Percentiles rank a stretch among this genome's conserved stretches.
phyloP scores from a whole-genome alignment of 2,888 invertebrate species.

The Mylabris sibirica region DNA sequence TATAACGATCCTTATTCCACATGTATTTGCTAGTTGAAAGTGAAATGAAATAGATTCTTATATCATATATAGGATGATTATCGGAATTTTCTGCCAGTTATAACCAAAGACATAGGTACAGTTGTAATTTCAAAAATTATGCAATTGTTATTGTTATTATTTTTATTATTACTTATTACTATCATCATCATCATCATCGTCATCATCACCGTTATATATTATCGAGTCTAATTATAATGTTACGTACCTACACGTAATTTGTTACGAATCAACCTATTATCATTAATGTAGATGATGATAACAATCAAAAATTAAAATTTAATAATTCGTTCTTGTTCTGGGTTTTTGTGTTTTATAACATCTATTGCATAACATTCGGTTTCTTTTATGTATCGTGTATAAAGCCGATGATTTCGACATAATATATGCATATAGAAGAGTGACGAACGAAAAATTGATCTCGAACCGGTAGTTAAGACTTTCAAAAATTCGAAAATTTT shows the following conservation, averaged over 20 bases:
- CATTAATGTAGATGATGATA: neutral
- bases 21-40: neutral
- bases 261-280: neutral
- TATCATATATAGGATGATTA: neutral
- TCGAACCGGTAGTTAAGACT: no score
- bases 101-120: no score
- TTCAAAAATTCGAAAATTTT: no score
- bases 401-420: neutral
- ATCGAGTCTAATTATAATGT: neutral
- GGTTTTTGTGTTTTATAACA: neutral
- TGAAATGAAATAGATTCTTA: neutral
- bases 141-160: no score
- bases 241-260: neutral
- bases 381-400: neutral
- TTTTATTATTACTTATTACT: no score
- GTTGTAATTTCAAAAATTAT: no score
- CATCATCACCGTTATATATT: neutral
- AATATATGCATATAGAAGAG: neutral
- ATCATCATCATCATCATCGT: no score
- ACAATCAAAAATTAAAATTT: neutral
- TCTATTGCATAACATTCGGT: neutral
- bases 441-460: neutral
- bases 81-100: neutral
- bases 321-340: neutral
- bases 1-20: neutral